Percentiles rank a stretch among this genome's conserved stretches.
phyloP scores from a whole-genome alignment of 2,113 vertebrate species.

The Carollia perspicillata region DNA sequence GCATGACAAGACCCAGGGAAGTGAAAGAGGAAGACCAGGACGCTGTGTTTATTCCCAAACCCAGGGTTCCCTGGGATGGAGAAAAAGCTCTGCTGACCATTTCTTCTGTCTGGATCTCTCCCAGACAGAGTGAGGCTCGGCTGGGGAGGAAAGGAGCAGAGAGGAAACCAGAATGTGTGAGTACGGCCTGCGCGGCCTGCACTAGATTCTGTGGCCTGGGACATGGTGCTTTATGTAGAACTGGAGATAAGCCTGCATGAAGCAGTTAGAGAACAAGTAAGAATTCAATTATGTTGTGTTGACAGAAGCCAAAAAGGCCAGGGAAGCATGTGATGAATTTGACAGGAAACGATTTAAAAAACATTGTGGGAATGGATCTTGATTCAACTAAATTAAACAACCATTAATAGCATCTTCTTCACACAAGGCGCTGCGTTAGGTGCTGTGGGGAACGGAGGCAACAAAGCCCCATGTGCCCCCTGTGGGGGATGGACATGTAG shows the following conservation, averaged over 20 bases:
- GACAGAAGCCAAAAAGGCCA: background rate
- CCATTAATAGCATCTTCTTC: background rate
- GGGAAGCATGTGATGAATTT: background rate
- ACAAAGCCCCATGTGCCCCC: background rate
- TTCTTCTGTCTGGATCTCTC: background rate
- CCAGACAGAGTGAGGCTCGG: background rate
- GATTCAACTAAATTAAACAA: background rate
- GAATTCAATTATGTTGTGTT: background rate
- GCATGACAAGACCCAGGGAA: background rate
- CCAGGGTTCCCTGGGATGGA: background rate
- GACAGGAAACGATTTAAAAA: background rate
- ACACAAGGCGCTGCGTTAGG: too few species aligned
- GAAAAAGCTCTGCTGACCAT: background rate
- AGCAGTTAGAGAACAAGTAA: background rate
- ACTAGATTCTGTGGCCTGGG: background rate
- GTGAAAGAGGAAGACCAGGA: background rate
- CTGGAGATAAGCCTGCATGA: background rate
- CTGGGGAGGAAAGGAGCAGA: background rate
- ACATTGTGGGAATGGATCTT: background rate
- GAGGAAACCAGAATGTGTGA: background rate
- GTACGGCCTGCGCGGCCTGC: rapidly evolving
- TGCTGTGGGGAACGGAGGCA: background rate
- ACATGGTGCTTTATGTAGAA: background rate
- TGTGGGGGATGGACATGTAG: background rate
- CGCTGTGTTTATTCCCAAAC: background rate